Evolutionary conservation across 2,888 invertebrate species (phyloP), one percentile per base, ranked within the genome.

Genomic region (Phasia obesa): DNA sequence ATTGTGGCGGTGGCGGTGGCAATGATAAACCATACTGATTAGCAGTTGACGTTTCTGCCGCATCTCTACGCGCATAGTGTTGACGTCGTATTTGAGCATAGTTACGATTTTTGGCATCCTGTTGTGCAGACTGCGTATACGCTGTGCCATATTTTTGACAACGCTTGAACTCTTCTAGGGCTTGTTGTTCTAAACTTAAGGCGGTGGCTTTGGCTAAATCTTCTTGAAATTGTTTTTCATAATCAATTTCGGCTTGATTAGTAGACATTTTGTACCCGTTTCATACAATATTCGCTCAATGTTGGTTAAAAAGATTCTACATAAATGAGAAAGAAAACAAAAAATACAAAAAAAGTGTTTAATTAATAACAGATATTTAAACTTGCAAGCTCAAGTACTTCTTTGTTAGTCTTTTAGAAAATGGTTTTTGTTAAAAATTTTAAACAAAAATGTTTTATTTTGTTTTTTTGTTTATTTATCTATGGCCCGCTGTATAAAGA

Each of bases 201-300:
- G 97, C 97, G 90, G 96, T 96, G 1, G 97, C 97, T 90, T 95
- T 94, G 91, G 97, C 97, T 90, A 97, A 92, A 89, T 97, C 97
- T 84, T 96, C 96, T 93, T 96, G 94, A 89, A 95, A 97, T 91
- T 96, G 95, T 88, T 94, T 94, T 88, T 97, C 97, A 92, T 95
- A 95, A 89, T 96, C 96, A 81, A 92, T 89, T 85, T 90, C 90
- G 15, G 88, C 87, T 84, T 89, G 90, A 85, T 91, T 91, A 19
- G 86, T 91, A 19, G 86, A 82, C 86, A 86, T 86, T 0, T 55
- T 64, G 35, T 49, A 5, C 2, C 11, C 3, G 42, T 38, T 35
- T 59, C 27, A 55, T 23, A 47, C 25, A 38, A 27, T 35, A 9
- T 25, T 13, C 13, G 4, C 27, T 31, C 49, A 73, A 79, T 71